Conservation (phyloP, 2,797 vertebrate species). For the Catostomus latipinnis region DNA sequence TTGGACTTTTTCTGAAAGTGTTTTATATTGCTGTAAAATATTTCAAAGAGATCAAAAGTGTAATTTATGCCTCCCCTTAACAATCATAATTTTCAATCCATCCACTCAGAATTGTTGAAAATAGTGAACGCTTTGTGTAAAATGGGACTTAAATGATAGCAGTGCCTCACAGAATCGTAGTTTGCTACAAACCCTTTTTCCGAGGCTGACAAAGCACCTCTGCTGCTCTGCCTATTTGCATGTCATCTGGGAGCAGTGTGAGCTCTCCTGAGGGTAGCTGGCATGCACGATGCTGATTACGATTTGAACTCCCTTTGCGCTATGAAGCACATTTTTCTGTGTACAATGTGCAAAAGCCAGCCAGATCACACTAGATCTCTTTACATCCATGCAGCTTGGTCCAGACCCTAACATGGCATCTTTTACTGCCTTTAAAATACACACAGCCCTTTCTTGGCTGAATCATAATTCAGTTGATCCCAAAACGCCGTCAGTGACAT, state of each 20-base stretch:
- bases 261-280: slow-evolving; percentile 47
- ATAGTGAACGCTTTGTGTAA: not conserved
- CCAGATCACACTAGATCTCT: slow-evolving; percentile 27
- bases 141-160: slow-evolving; percentile 15
- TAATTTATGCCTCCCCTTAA: too few species aligned
- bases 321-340: slow-evolving; percentile 36
- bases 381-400: slow-evolving; percentile 23
- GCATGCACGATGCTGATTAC: slow-evolving; percentile 46
- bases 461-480: slow-evolving; percentile 25
- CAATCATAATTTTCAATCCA: not conserved
- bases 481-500: slow-evolving; percentile 5
- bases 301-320: slow-evolving; percentile 40
- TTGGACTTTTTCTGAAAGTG: too few species aligned
- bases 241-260: slow-evolving; percentile 69
- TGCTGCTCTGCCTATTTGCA: slow-evolving; percentile 66
- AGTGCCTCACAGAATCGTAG: not conserved
- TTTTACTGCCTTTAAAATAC: slow-evolving; percentile 7
- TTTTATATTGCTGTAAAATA: too few species aligned
- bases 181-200: slow-evolving; percentile 33
- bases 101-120: not conserved
- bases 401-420: slow-evolving; percentile 7
- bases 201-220: slow-evolving; percentile 50
- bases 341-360: slow-evolving; percentile 42
- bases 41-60: too few species aligned
- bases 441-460: not conserved